These are phyloP conservation scores for Chrysocyon brachyurus DNA, from an alignment of 2,797 vertebrate species.

Conservation along the genomic window DNA sequence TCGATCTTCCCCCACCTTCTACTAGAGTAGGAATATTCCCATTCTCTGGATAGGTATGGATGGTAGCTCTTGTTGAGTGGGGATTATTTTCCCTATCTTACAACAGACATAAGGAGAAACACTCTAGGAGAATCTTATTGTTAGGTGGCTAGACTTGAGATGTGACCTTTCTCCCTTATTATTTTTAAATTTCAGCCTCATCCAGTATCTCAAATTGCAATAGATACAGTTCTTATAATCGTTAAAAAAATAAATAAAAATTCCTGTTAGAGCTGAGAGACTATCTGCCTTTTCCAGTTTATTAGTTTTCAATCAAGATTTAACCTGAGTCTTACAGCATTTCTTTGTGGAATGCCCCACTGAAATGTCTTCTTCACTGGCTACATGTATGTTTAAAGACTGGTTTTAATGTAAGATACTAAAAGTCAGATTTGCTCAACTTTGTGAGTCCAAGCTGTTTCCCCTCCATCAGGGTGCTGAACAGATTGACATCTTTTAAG, in stretches of 20 bases:
- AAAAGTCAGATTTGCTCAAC: conserved; percentile 52
- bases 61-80: background rate
- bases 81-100: background rate
- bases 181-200: conserved; percentile 27
- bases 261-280: background rate
- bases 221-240: background rate
- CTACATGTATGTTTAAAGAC: background rate
- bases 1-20: background rate
- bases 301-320: conserved; percentile 64
- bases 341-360: conserved; percentile 61
- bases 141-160: conserved; percentile 31
- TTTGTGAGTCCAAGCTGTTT: conserved; percentile 51
- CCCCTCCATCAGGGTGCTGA: conserved; percentile 73
- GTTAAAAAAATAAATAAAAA: background rate
- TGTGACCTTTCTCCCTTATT: conserved; percentile 20
- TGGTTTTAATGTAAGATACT: conserved; percentile 56
- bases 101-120: background rate
- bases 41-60: background rate
- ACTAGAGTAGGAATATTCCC: background rate
- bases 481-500: conserved; percentile 65
- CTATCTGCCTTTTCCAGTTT: background rate
- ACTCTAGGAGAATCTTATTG: background rate
- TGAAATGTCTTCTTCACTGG: conserved; percentile 60
- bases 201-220: background rate
- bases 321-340: conserved; percentile 4